These are phyloP conservation scores for Cebus imitator DNA, from an alignment of 2,113 vertebrate genomes.

Conservation along the genomic window DNA sequence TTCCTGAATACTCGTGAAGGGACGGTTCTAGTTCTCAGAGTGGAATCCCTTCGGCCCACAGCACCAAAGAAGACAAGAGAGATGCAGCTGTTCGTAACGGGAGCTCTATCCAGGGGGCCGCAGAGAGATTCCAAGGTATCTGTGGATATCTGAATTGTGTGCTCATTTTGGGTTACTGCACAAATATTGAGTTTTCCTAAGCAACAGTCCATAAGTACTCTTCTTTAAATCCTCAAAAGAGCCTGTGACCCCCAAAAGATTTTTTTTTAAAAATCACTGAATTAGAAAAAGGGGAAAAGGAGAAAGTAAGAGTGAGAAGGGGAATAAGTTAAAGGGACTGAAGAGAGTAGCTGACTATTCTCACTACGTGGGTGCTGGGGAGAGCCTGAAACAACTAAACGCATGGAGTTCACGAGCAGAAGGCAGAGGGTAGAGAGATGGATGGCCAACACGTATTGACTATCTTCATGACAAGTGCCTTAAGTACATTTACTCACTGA, in stretches of 20 bases:
- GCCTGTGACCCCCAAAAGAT: not conserved
- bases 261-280: not conserved
- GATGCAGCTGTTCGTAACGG: accelerated
- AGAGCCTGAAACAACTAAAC: not conserved
- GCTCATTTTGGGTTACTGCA: not conserved
- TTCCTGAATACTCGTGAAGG: not conserved
- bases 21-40: too few species aligned
- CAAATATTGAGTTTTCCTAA: not conserved
- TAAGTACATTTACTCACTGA: not conserved
- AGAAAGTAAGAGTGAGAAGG: not conserved
- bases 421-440: too few species aligned
- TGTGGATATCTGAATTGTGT: not conserved
- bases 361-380: too few species aligned
- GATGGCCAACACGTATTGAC: too few species aligned
- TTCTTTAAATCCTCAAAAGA: not conserved
- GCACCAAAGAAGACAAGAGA: not conserved
- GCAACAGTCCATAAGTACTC: not conserved
- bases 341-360: not conserved
- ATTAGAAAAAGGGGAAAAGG: not conserved
- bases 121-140: not conserved
- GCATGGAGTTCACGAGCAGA: not conserved
- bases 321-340: not conserved
- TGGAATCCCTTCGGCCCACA: not conserved
- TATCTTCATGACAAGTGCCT: not conserved
- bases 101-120: not conserved